Percentiles rank a stretch among this genome's conserved stretches.
Conservation (phyloP, 2,888 invertebrate genomes). For the Dermolepida albohirtum region DNA sequence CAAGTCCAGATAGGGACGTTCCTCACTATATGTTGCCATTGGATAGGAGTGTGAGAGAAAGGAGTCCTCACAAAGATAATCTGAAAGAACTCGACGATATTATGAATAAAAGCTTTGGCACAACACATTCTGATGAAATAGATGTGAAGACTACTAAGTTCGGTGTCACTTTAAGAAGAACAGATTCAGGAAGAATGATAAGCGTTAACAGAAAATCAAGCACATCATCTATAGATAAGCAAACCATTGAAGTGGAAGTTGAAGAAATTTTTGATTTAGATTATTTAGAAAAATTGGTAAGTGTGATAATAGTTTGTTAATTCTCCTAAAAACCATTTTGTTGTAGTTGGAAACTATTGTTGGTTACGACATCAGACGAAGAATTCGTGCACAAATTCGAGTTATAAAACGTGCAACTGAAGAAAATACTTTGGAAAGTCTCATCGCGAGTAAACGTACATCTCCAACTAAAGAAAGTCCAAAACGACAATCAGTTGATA, state of each 20-base stretch:
- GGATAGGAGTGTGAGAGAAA: slow-evolving; percentile 53
- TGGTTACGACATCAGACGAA: slow-evolving; percentile 81
- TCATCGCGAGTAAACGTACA: slow-evolving; percentile 53
- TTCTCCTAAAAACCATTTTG: slow-evolving; percentile 26
- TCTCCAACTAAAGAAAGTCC: slow-evolving; percentile 30
- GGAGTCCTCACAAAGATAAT: slow-evolving; percentile 51
- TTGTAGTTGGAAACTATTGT: slow-evolving; percentile 80
- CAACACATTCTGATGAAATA: slow-evolving; percentile 53
- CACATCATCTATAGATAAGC: slow-evolving; percentile 12
- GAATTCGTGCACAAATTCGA: slow-evolving; percentile 82
- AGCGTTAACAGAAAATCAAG: slow-evolving; percentile 56
- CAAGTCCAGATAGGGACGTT: slow-evolving; percentile 8
- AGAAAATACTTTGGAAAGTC: slow-evolving; percentile 57
- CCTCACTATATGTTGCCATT: slow-evolving; percentile 58
- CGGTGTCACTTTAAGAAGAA: slow-evolving; percentile 74
- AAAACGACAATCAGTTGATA: neutral
- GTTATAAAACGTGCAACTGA: slow-evolving; percentile 73
- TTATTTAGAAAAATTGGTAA: slow-evolving; percentile 78
- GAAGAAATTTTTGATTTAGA: slow-evolving; percentile 80
- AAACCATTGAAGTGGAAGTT: slow-evolving; percentile 67
- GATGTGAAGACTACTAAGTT: slow-evolving; percentile 69
- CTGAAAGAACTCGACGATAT: slow-evolving; percentile 47
- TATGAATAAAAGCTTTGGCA: slow-evolving; percentile 29
- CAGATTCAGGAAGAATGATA: slow-evolving; percentile 68
- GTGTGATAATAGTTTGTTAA: slow-evolving; percentile 53